phyloP scores from a whole-genome alignment of 2,888 invertebrate species.

The Steinernema carpocapsae region DNA sequence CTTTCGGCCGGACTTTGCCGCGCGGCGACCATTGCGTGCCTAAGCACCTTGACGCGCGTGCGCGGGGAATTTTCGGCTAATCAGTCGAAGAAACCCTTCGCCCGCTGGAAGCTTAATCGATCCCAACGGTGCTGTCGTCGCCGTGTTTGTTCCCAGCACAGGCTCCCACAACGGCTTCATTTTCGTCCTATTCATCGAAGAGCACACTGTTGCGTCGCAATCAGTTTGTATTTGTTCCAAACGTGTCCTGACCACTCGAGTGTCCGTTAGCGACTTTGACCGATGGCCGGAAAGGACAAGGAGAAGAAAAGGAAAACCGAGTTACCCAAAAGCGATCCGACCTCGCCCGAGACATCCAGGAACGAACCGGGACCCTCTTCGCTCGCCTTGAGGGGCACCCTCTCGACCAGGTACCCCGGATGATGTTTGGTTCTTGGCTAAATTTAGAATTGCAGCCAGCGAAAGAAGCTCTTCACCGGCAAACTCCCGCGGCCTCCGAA shows the following conservation, averaged over 20 bases:
- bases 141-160: slow-evolving; percentile 3
- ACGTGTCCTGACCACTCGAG: neutral
- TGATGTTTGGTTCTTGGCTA: no score
- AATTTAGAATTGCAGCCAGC: neutral
- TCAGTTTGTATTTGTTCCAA: neutral
- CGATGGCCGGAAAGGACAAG: slow-evolving; percentile 43
- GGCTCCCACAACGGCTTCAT: slow-evolving; percentile 31
- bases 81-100: slow-evolving; percentile 31
- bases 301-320: slow-evolving; percentile 42
- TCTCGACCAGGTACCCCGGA: neutral
- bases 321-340: slow-evolving; percentile 46
- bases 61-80: slow-evolving; percentile 32
- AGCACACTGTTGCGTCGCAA: slow-evolving; percentile 21
- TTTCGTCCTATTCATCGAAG: slow-evolving; percentile 24
- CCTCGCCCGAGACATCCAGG: slow-evolving; percentile 42
- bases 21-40: slow-evolving; percentile 22
- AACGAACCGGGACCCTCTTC: slow-evolving; percentile 25
- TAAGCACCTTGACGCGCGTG: slow-evolving; percentile 23
- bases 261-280: neutral
- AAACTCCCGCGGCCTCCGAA: slow-evolving; percentile 18
- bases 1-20: neutral
- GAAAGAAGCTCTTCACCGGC: slow-evolving; percentile 19
- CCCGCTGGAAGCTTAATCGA: slow-evolving; percentile 29
- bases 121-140: slow-evolving; percentile 30
- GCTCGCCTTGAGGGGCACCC: neutral